Evolutionary conservation across 1,140 invertebrate genomes (phyloP).

Genomic region (Dendrolimus kikuchii): DNA sequence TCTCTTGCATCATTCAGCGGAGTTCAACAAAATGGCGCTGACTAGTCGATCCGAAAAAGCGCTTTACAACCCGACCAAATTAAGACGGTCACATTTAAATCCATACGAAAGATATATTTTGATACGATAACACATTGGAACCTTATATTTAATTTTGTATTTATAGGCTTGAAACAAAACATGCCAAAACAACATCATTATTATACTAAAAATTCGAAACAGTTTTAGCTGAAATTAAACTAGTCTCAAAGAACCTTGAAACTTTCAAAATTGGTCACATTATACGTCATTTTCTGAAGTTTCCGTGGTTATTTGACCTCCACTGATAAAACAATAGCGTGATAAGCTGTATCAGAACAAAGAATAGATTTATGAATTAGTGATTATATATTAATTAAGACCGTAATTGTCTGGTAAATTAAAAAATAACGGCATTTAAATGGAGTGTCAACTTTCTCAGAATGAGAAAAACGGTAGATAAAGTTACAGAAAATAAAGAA

Average conservation of each 20-base stretch:
- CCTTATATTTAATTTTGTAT: too few species aligned
- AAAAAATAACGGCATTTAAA: too few species aligned
- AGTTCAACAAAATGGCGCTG: conserved; percentile 64
- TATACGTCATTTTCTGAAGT: conserved; percentile 14
- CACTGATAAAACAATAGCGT: conserved; percentile 1
- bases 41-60: conserved; percentile 32
- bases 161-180: too few species aligned
- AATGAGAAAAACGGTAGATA: background rate
- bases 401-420: too few species aligned
- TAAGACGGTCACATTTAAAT: conserved; percentile 4
- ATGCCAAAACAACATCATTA: too few species aligned
- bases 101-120: background rate
- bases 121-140: too few species aligned
- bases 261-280: conserved; percentile 8
- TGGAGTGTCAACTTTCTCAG: too few species aligned
- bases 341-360: too few species aligned
- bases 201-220: too few species aligned
- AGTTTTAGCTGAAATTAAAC: too few species aligned
- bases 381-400: too few species aligned
- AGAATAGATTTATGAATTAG: too few species aligned
- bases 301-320: background rate
- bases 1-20: conserved; percentile 55
- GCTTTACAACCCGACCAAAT: conserved; percentile 57
- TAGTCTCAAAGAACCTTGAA: background rate
- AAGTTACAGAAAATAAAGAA: background rate